These are phyloP conservation scores for Agonopterix arenella DNA, from an alignment of 2,888 invertebrate species.

Conservation along the genomic window DNA sequence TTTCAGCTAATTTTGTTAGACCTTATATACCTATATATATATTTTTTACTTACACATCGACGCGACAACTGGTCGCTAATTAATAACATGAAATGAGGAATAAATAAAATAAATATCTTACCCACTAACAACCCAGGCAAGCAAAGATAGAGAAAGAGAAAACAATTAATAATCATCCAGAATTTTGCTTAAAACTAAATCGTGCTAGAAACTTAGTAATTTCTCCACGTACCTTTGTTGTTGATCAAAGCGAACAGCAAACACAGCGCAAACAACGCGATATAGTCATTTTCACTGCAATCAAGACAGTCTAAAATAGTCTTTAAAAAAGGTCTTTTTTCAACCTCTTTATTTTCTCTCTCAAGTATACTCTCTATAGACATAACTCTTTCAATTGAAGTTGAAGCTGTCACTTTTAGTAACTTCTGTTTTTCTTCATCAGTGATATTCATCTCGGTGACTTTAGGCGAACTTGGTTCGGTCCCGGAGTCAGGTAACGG, in stretches of 20 bases:
- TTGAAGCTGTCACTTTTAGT: slow-evolving; percentile 34
- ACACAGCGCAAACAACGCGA: slow-evolving; percentile 93
- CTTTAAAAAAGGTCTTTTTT: slow-evolving; percentile 89
- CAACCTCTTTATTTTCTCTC: slow-evolving; percentile 58
- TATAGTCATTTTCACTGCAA: slow-evolving; percentile 95
- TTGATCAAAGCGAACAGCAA: slow-evolving; percentile 94
- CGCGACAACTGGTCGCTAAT: no score
- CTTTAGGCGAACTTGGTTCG: slow-evolving; percentile 57
- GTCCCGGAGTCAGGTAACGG: slow-evolving; percentile 66
- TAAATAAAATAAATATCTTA: slow-evolving; percentile 31
- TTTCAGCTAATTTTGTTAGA: no score
- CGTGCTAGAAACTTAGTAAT: not conserved
- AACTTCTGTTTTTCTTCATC: slow-evolving; percentile 93
- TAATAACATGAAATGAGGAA: not conserved
- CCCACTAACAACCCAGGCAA: slow-evolving; percentile 53
- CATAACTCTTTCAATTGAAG: slow-evolving; percentile 32
- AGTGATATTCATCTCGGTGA: slow-evolving; percentile 84
- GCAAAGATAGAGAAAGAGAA: slow-evolving; percentile 35
- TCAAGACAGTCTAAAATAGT: slow-evolving; percentile 91
- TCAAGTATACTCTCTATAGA: slow-evolving; percentile 48
- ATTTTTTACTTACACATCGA: no score
- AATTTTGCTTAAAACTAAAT: not conserved
- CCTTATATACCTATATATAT: no score
- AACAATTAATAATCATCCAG: slow-evolving; percentile 14
- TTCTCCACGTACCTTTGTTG: slow-evolving; percentile 87